phyloP scores from a whole-genome alignment of 2,888 invertebrate species.

The Drosophila pseudotalamancana region DNA sequence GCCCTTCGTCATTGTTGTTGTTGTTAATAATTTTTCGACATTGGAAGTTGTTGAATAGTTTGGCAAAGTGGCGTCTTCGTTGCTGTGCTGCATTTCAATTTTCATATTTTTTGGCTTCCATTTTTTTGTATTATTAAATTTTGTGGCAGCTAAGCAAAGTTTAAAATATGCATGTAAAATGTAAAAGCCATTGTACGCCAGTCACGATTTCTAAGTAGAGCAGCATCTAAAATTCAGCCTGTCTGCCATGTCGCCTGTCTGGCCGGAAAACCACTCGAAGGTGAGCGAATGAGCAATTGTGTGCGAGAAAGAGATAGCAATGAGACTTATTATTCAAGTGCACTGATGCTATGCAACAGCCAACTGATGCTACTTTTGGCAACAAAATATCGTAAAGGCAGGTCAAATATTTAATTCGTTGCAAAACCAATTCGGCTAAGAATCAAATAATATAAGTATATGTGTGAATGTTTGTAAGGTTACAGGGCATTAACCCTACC shows the following conservation, averaged over 20 bases:
- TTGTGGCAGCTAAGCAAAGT: slow-evolving; percentile 46
- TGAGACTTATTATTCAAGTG: slow-evolving; percentile 65
- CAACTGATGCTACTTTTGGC: slow-evolving; percentile 46
- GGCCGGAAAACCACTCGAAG: slow-evolving; percentile 3
- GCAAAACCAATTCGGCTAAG: slow-evolving; percentile 8
- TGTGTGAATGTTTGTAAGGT: background rate
- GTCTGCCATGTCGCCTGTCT: slow-evolving; percentile 25
- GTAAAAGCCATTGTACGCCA: slow-evolving; percentile 57
- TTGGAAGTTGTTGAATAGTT: slow-evolving; percentile 48
- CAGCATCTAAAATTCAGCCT: slow-evolving; percentile 56
- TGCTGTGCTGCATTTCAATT: slow-evolving; percentile 53
- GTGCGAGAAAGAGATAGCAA: slow-evolving; percentile 11
- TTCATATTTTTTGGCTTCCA: slow-evolving; percentile 31
- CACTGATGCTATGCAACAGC: slow-evolving; percentile 15
- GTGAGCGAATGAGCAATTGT: background rate
- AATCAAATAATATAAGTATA: background rate
- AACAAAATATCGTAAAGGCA: slow-evolving; percentile 1
- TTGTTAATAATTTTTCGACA: slow-evolving; percentile 59
- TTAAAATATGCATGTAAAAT: slow-evolving; percentile 63
- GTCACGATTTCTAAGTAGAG: slow-evolving; percentile 65
- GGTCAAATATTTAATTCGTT: slow-evolving; percentile 22
- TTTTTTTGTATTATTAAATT: slow-evolving; percentile 54
- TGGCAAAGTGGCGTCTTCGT: slow-evolving; percentile 48
- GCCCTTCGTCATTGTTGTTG: slow-evolving; percentile 17
- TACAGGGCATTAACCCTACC: no score